Evolutionary conservation across 2,888 invertebrate genomes (phyloP).

Genomic region (Lobophora halterata): DNA sequence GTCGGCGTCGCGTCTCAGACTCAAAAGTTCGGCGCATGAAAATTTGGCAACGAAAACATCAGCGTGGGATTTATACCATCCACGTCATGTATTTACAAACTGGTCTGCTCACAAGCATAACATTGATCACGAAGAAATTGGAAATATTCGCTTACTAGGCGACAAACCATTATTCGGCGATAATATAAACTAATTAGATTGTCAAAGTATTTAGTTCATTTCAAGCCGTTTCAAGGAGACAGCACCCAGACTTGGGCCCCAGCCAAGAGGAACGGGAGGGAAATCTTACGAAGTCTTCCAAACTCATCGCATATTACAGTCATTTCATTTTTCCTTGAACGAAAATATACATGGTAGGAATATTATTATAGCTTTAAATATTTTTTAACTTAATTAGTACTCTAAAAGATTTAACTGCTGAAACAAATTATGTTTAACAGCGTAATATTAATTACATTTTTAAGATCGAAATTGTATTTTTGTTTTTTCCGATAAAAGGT

Average conservation of each 20-base stretch:
- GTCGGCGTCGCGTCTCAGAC: conserved; percentile 43
- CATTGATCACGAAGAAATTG: conserved; percentile 37
- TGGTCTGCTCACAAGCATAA: conserved; percentile 37
- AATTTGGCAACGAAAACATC: conserved; percentile 58
- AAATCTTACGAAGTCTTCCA: conserved; percentile 33
- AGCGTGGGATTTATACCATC: conserved; percentile 53
- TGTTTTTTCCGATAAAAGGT: no score
- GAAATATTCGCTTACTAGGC: conserved; percentile 27
- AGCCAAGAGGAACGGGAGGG: conserved; percentile 60
- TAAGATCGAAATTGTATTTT: no score
- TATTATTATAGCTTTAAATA: conserved; percentile 27
- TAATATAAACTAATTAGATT: conserved; percentile 42
- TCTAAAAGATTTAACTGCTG: no score
- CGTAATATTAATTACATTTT: no score
- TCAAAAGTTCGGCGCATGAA: conserved; percentile 58
- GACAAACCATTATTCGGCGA: conserved; percentile 16
- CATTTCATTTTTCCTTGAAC: conserved; percentile 38
- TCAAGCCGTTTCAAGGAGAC: conserved; percentile 51
- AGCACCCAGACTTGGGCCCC: conserved; percentile 51
- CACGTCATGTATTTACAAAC: conserved; percentile 35
- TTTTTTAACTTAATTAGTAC: no score
- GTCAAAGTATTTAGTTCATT: conserved; percentile 43
- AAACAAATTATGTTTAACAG: no score
- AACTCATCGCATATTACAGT: conserved; percentile 33
- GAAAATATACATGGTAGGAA: conserved; percentile 35